Conservation (phyloP, 2,888 invertebrate genomes). For the Nebria salina region DNA sequence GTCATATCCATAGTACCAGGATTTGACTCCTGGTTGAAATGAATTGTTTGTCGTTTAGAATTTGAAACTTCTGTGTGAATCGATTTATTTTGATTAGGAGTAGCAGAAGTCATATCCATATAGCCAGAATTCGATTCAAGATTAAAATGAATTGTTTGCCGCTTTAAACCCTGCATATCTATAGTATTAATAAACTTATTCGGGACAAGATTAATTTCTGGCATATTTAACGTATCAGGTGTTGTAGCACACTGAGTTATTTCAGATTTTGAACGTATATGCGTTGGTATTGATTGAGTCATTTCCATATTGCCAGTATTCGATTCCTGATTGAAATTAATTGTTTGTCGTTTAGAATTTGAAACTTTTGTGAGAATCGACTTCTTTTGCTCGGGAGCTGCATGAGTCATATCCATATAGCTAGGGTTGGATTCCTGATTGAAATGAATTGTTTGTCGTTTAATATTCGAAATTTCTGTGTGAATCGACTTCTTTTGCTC, state of each 20-base stretch:
- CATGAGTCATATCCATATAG: slow-evolving; percentile 7
- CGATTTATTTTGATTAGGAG: neutral
- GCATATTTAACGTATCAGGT: neutral
- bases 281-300: slow-evolving; percentile 23
- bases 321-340: slow-evolving; percentile 16
- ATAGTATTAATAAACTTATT: too few species aligned
- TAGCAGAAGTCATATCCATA: slow-evolving; percentile 26
- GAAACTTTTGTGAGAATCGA: too few species aligned
- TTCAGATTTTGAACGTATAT: too few species aligned
- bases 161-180: neutral
- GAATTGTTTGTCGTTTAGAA: slow-evolving; percentile 13
- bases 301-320: slow-evolving; percentile 27
- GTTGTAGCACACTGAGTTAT: too few species aligned
- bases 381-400: neutral
- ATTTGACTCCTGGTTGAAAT: slow-evolving; percentile 16
- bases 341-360: slow-evolving; percentile 16
- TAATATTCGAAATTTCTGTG: neutral
- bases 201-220: neutral
- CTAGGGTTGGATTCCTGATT: neutral
- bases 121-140: neutral
- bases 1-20: slow-evolving; percentile 16
- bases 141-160: slow-evolving; percentile 12
- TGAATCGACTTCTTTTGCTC: neutral
- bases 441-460: neutral
- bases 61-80: neutral